A percentile compares a stretch with the other conserved stretches of the same genome.
Conservation (phyloP, 2,888 invertebrate species). For the Dasysyrphus tricinctus region DNA sequence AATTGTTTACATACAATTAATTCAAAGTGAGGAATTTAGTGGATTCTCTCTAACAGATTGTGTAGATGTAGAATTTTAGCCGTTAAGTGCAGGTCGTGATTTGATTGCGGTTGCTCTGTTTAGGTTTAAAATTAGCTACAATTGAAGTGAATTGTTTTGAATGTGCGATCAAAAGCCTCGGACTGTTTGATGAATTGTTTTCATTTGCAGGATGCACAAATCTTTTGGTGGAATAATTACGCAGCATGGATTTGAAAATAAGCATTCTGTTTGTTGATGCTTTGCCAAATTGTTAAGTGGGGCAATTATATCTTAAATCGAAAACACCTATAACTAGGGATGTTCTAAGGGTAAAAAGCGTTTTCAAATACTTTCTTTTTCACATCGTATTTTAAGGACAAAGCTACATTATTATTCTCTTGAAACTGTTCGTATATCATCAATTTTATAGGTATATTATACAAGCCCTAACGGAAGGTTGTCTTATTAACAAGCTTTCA, state of each 20-base stretch:
- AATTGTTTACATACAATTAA: slow-evolving; percentile 67
- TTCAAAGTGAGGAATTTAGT: slow-evolving; percentile 58
- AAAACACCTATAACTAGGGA: background rate
- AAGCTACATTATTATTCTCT: too few relatives aligned
- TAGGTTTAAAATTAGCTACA: slow-evolving; percentile 37
- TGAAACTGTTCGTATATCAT: too few relatives aligned
- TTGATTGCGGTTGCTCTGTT: slow-evolving; percentile 38
- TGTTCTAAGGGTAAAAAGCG: background rate
- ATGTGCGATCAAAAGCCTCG: slow-evolving; percentile 31
- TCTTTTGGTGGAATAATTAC: background rate
- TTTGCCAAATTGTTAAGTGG: background rate
- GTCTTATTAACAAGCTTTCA: too few relatives aligned
- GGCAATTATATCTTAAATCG: background rate
- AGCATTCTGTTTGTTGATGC: slow-evolving; percentile 1
- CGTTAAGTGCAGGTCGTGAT: slow-evolving; percentile 41
- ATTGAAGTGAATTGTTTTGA: slow-evolving; percentile 43
- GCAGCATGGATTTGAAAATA: slow-evolving; percentile 3
- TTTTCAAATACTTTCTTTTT: too few relatives aligned
- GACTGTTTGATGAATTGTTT: slow-evolving; percentile 26
- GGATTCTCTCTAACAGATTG: slow-evolving; percentile 39
- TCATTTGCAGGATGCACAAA: background rate
- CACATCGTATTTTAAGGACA: too few relatives aligned
- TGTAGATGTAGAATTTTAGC: slow-evolving; percentile 4
- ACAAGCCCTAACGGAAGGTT: too few relatives aligned
- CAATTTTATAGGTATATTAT: too few relatives aligned